phyloP scores from a whole-genome alignment of 2,888 invertebrate species.

The Andricus quercusramuli region DNA sequence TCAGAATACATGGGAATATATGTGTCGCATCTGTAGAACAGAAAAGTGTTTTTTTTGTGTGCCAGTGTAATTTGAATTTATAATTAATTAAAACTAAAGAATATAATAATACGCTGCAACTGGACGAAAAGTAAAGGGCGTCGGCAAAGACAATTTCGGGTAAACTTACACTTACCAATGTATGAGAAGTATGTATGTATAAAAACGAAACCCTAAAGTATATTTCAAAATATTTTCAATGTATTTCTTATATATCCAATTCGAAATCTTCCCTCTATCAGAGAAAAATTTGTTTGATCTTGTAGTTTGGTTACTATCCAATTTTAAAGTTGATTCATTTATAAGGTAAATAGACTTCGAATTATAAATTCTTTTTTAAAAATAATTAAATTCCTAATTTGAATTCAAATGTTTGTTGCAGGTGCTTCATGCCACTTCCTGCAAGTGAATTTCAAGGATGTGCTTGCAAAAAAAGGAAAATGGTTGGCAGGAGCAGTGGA shows the following conservation, averaged over 20 bases:
- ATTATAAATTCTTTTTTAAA: not conserved
- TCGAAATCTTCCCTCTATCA: not conserved
- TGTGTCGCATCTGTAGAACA: no score
- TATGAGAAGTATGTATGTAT: no score
- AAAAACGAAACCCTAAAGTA: not conserved
- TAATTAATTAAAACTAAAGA: not conserved
- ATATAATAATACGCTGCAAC: not conserved
- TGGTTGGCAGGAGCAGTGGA: not conserved
- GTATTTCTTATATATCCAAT: not conserved
- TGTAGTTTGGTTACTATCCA: not conserved
- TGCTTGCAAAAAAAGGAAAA: not conserved
- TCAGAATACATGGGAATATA: no score
- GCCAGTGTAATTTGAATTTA: no score
- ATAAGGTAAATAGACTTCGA: not conserved
- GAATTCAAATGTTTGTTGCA: not conserved
- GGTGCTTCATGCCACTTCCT: not conserved
- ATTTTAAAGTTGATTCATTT: constrained; percentile 1
- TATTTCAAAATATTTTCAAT: not conserved
- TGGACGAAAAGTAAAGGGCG: constrained; percentile 10
- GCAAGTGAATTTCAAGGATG: not conserved
- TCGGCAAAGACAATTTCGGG: not conserved
- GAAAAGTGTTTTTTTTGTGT: no score
- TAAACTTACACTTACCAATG: not conserved
- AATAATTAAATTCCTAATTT: constrained; percentile 2
- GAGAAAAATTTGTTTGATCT: not conserved